phyloP scores from a whole-genome alignment of 2,888 invertebrate species.

The Acronicta alni region DNA sequence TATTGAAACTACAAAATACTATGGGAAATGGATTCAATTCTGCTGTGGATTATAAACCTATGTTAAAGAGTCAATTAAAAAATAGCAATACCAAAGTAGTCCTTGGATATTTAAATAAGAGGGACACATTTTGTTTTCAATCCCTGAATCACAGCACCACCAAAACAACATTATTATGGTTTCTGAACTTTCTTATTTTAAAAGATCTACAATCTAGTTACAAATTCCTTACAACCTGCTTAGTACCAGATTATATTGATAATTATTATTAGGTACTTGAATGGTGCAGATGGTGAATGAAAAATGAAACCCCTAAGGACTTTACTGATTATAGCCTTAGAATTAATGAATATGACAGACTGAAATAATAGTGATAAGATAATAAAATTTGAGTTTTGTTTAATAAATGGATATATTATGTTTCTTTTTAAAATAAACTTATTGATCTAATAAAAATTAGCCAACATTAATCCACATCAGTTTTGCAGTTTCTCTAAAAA shows the following conservation, averaged over 20 bases:
- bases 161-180: conserved; percentile 64
- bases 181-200: conserved; percentile 63
- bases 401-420: no score
- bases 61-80: background rate
- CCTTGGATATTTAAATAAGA: conserved; percentile 52
- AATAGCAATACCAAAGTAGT: background rate
- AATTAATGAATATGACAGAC: no score
- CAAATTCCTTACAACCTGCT: conserved; percentile 65
- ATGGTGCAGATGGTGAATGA: background rate
- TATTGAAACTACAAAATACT: conserved; percentile 8
- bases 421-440: no score
- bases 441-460: background rate
- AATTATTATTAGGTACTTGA: background rate
- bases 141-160: conserved; percentile 60
- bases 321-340: no score
- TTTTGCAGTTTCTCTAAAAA: conserved; percentile 69
- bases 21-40: conserved; percentile 9
- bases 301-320: no score
- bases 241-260: conserved; percentile 33
- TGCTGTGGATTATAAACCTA: background rate
- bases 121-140: conserved; percentile 67
- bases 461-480: conserved; percentile 1
- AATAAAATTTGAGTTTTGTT: no score
- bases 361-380: no score
- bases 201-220: conserved; percentile 66